phyloP scores from a whole-genome alignment of 2,888 invertebrate genomes.

The Euproctis similis region DNA sequence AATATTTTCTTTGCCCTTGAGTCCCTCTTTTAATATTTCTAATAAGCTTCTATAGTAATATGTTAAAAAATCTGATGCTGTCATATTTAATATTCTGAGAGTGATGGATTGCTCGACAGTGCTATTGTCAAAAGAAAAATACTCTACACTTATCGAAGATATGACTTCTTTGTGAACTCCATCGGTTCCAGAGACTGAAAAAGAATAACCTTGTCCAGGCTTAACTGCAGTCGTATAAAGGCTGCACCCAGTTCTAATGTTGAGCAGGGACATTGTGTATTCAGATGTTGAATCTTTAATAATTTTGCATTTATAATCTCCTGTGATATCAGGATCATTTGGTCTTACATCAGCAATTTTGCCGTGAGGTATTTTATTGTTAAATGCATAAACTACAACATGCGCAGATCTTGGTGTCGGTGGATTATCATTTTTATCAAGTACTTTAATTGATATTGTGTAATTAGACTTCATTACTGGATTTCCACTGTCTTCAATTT shows the following conservation, averaged over 20 bases:
- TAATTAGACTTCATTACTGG: conserved; percentile 90
- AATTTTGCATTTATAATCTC: conserved; percentile 91
- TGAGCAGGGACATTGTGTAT: conserved; percentile 76
- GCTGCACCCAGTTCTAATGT: conserved; percentile 86
- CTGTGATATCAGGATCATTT: conserved; percentile 91
- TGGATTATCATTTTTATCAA: conserved; percentile 94
- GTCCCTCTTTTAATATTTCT: conserved; percentile 80
- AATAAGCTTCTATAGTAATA: conserved; percentile 84
- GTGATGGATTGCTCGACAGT: conserved; percentile 91
- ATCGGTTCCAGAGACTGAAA: conserved; percentile 91
- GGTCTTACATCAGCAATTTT: conserved; percentile 94
- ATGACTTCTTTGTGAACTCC: conserved; percentile 90
- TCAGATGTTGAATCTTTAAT: conserved; percentile 80
- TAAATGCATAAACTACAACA: conserved; percentile 85
- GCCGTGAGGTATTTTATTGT: conserved; percentile 84
- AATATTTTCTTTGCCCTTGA: conserved; percentile 79
- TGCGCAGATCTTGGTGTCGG: conserved; percentile 89
- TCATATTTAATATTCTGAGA: conserved; percentile 82
- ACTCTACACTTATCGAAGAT: conserved; percentile 90
- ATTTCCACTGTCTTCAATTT: conserved; percentile 91
- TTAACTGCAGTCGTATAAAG: conserved; percentile 84
- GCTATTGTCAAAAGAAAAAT: conserved; percentile 84
- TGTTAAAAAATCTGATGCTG: conserved; percentile 84
- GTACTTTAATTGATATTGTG: conserved; percentile 82
- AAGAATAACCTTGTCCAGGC: conserved; percentile 82